Evolutionary conservation across 1,140 invertebrate species (phyloP).

Genomic region (Papilio dardanus): DNA sequence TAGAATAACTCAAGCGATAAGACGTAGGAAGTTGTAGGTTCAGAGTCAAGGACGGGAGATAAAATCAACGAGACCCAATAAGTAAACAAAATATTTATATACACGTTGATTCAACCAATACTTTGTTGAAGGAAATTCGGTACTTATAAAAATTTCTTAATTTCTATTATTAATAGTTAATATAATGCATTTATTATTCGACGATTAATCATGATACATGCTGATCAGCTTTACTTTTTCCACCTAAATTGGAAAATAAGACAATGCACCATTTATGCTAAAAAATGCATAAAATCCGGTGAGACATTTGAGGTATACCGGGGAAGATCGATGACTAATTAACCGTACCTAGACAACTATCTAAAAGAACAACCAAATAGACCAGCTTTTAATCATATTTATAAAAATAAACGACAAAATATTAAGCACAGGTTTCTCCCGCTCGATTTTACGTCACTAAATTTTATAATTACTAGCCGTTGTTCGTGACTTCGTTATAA

Average conservation of each 20-base stretch:
- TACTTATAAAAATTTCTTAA: background rate
- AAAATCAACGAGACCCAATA: background rate
- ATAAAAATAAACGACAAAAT: background rate
- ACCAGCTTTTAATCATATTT: background rate
- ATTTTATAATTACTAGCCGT: too few relatives aligned
- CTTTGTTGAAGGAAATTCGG: background rate
- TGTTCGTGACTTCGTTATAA: too few relatives aligned
- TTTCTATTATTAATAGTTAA: background rate
- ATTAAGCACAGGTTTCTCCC: background rate
- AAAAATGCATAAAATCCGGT: too few relatives aligned
- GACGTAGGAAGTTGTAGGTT: background rate
- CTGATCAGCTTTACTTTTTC: too few relatives aligned
- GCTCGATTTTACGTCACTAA: background rate
- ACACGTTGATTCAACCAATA: background rate
- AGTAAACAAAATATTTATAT: background rate
- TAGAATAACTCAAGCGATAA: background rate
- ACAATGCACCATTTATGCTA: too few relatives aligned
- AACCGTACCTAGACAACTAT: constrained; percentile 29
- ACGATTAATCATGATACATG: too few relatives aligned
- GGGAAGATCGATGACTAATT: constrained; percentile 19
- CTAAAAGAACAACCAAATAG: constrained; percentile 27
- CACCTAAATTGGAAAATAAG: too few relatives aligned
- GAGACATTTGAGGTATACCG: background rate
- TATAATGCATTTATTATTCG: too few relatives aligned
- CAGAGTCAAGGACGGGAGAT: constrained; percentile 11